A percentile compares a stretch with the other conserved stretches of the same genome.
phyloP scores from a whole-genome alignment of 2,888 invertebrate species.

The Athalia circularis region DNA sequence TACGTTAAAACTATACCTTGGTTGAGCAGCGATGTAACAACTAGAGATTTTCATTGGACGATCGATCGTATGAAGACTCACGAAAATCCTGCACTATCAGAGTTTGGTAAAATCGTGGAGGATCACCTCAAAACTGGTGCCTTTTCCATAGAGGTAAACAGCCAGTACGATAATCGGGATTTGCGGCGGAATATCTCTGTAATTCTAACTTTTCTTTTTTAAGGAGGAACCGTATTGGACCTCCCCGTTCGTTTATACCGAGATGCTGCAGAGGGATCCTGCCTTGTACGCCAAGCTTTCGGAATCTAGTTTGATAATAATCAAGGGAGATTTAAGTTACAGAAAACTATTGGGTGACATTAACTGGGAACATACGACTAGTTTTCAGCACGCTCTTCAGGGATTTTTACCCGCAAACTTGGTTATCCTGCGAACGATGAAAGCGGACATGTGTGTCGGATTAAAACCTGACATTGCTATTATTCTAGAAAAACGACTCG shows the following conservation, averaged over 20 bases:
- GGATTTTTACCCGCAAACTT: constrained; percentile 90
- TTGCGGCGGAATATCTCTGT: no score
- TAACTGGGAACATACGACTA: constrained; percentile 84
- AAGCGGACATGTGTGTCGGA: constrained; percentile 92
- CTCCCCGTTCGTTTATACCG: constrained; percentile 84
- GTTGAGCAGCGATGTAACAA: constrained; percentile 95
- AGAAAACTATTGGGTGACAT: constrained; percentile 93
- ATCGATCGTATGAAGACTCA: constrained; percentile 74
- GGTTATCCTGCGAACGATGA: constrained; percentile 89
- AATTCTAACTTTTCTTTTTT: constrained; percentile 53
- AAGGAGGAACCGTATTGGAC: constrained; percentile 91
- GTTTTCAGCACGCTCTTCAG: constrained; percentile 81
- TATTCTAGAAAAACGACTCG: constrained; percentile 73
- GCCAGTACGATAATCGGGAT: no score
- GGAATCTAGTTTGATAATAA: constrained; percentile 82
- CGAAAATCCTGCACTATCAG: constrained; percentile 62
- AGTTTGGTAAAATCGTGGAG: constrained; percentile 79
- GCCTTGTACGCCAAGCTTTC: constrained; percentile 83
- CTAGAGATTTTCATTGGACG: constrained; percentile 84
- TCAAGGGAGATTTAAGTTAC: constrained; percentile 97
- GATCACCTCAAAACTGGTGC: constrained; percentile 74
- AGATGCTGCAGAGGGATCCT: constrained; percentile 84
- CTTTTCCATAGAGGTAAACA: no score
- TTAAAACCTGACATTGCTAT: constrained; percentile 80
- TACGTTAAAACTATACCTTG: constrained; percentile 94